Percentiles rank a stretch among this genome's conserved stretches.
Evolutionary conservation across 2,113 vertebrate species (phyloP).

Genomic region (Odocoileus virginianus): DNA sequence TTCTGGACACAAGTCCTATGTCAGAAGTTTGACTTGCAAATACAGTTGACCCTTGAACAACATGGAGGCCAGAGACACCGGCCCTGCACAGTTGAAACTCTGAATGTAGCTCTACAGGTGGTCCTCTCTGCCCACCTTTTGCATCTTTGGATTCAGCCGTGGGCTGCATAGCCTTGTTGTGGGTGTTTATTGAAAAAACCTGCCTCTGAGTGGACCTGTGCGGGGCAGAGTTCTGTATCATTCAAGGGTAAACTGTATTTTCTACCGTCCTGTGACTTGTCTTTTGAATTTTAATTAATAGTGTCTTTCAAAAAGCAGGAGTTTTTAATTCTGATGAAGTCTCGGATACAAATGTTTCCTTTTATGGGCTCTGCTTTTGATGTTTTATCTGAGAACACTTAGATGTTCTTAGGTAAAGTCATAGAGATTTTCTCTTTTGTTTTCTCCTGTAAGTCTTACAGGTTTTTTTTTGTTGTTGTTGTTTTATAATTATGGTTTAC

Average conservation of each 20-base stretch:
- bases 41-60: background rate
- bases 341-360: background rate
- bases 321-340: background rate
- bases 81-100: background rate
- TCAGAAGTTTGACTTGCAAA: background rate
- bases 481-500: background rate
- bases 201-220: background rate
- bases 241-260: background rate
- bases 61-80: background rate
- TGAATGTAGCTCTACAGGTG: fast-evolving
- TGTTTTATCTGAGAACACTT: background rate
- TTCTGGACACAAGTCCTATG: background rate
- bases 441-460: background rate
- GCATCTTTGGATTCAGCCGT: background rate
- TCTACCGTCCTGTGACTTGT: background rate
- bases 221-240: background rate
- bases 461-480: background rate
- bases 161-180: background rate
- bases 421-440: background rate
- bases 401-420: background rate
- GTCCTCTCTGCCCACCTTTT: background rate
- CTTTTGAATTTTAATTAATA: background rate
- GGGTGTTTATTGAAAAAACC: background rate
- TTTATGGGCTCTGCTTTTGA: background rate
- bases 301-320: background rate